These are phyloP conservation scores for Psittacara wagleri DNA, from an alignment of 2,113 vertebrate genomes.

Conservation along the genomic window DNA sequence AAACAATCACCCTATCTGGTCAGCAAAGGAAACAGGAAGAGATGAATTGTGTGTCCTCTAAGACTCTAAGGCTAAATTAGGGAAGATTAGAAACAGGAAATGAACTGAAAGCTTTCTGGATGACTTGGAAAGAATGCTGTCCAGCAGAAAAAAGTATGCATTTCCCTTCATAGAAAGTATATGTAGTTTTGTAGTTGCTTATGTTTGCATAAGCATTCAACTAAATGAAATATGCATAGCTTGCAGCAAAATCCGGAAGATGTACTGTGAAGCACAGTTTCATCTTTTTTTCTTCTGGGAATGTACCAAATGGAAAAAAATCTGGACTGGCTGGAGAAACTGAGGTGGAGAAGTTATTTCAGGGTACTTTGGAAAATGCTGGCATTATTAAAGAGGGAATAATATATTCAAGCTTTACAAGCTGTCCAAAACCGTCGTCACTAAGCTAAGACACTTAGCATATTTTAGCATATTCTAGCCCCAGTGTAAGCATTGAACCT, in stretches of 20 bases:
- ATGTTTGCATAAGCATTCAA: background rate
- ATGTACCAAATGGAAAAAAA: background rate
- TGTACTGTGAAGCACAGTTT: background rate
- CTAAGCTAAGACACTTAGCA: background rate
- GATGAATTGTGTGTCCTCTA: background rate
- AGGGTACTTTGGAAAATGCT: background rate
- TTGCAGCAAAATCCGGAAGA: background rate
- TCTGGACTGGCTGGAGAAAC: background rate
- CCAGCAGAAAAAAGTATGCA: background rate
- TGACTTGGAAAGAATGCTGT: background rate
- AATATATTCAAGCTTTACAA: background rate
- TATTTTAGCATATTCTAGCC: background rate
- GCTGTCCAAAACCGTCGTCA: background rate
- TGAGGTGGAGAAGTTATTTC: background rate
- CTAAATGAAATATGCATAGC: background rate
- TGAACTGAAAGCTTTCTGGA: background rate
- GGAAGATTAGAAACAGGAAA: slow-evolving; percentile 26
- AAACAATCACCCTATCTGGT: background rate
- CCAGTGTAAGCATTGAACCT: background rate
- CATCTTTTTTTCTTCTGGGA: slow-evolving; percentile 7
- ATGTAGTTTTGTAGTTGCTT: background rate
- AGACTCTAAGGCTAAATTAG: background rate
- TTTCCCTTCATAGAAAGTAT: background rate
- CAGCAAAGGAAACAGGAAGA: slow-evolving; percentile 8
- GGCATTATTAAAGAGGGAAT: background rate